Evolutionary conservation across 2,888 invertebrate genomes (phyloP).

Genomic region (Reticulitermes lucifugus): DNA sequence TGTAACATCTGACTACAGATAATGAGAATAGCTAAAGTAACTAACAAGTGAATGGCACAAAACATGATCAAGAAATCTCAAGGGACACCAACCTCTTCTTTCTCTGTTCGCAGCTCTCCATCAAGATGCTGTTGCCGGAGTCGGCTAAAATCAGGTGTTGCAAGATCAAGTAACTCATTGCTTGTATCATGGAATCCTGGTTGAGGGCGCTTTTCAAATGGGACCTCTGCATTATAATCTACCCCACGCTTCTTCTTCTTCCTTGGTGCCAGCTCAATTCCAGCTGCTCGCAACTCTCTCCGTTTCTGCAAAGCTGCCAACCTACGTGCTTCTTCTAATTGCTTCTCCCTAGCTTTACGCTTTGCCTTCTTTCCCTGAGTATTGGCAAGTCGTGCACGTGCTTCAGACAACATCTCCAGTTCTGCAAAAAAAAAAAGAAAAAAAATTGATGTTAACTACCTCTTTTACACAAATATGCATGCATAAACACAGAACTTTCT

Average conservation of each 20-base stretch:
- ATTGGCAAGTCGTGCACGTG: conserved; percentile 97
- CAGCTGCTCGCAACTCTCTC: conserved; percentile 96
- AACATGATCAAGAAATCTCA: too few species aligned
- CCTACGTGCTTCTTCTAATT: conserved; percentile 96
- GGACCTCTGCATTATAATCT: conserved; percentile 97
- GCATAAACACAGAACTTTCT: background rate
- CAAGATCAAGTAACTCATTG: conserved; percentile 87
- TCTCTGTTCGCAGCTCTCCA: conserved; percentile 89
- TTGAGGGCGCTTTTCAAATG: conserved; percentile 95
- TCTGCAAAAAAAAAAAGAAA: conserved; percentile 68
- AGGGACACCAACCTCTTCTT: conserved; percentile 77
- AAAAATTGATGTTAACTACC: background rate
- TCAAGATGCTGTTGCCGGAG: conserved; percentile 94
- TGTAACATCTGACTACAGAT: too few species aligned
- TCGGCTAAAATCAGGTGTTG: conserved; percentile 89
- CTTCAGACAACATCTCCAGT: conserved; percentile 99
- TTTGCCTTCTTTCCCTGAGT: conserved; percentile 97
- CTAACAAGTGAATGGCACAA: too few species aligned
- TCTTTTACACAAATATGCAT: background rate
- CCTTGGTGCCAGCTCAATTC: conserved; percentile 73
- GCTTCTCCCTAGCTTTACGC: conserved; percentile 96
- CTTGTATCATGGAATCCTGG: conserved; percentile 96
- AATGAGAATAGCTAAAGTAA: too few species aligned
- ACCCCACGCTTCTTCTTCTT: conserved; percentile 81
- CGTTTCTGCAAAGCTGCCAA: conserved; percentile 93